These are phyloP conservation scores for Emydoidea blandingii DNA, from an alignment of 2,797 vertebrate species.

Conservation along the genomic window DNA sequence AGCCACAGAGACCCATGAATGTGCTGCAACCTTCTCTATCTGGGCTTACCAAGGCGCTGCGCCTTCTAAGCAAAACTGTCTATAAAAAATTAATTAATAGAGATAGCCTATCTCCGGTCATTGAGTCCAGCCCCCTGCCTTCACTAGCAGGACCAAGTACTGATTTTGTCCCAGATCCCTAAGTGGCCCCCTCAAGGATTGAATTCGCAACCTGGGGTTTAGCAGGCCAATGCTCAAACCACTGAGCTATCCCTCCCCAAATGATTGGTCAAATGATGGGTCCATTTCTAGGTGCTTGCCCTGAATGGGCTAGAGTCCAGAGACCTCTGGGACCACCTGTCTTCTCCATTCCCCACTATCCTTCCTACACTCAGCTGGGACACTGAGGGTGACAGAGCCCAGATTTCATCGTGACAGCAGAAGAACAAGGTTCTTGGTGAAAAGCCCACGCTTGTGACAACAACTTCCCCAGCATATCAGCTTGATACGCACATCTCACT, in stretches of 20 bases:
- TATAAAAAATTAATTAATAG: background rate
- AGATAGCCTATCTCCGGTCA: no score
- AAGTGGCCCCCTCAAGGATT: no score
- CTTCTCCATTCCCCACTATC: background rate
- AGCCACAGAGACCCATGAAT: background rate
- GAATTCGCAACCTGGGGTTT: rapidly evolving
- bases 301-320: background rate
- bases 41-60: background rate
- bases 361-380: background rate
- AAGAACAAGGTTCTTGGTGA: background rate
- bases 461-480: background rate
- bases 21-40: background rate
- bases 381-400: background rate
- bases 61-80: background rate
- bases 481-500: background rate
- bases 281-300: background rate
- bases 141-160: no score
- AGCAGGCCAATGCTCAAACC: no score
- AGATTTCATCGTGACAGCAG: background rate
- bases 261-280: background rate
- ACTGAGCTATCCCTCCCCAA: no score
- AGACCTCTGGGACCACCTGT: background rate
- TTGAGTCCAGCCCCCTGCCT: no score
- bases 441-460: background rate
- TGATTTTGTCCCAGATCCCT: no score